A percentile compares a stretch with the other conserved stretches of the same genome.
Evolutionary conservation across 2,113 vertebrate genomes (phyloP).

Genomic region (Bos javanicus): DNA sequence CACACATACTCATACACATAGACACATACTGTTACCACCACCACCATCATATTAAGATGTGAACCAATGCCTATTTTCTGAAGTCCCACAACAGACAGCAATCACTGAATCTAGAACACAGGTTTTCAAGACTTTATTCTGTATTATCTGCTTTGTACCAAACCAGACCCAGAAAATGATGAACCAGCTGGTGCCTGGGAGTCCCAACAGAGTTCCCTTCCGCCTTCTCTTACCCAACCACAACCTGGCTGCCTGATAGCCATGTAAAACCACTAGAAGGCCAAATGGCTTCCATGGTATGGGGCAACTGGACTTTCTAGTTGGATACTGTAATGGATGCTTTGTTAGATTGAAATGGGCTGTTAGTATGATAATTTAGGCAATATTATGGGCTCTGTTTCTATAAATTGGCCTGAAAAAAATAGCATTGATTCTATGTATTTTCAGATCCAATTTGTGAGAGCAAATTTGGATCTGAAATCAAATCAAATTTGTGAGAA

Average conservation of each 20-base stretch:
- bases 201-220: neutral
- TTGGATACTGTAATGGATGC: neutral
- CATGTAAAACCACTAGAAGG: neutral
- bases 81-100: neutral
- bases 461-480: too few species aligned
- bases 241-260: neutral
- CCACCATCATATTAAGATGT: neutral
- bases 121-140: neutral
- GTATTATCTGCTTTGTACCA: neutral
- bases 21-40: neutral
- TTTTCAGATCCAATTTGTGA: neutral
- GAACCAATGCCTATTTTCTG: neutral
- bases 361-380: neutral
- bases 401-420: neutral
- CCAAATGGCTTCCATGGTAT: neutral
- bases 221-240: neutral
- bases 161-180: neutral
- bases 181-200: neutral
- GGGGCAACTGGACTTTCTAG: neutral
- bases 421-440: neutral
- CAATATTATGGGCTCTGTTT: neutral
- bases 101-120: neutral
- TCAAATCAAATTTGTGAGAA: neutral
- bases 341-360: neutral
- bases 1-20: neutral